These are phyloP conservation scores for Acrossocheilus wenchowensis DNA, from an alignment of 2,797 vertebrate species.

Conservation along the genomic window DNA sequence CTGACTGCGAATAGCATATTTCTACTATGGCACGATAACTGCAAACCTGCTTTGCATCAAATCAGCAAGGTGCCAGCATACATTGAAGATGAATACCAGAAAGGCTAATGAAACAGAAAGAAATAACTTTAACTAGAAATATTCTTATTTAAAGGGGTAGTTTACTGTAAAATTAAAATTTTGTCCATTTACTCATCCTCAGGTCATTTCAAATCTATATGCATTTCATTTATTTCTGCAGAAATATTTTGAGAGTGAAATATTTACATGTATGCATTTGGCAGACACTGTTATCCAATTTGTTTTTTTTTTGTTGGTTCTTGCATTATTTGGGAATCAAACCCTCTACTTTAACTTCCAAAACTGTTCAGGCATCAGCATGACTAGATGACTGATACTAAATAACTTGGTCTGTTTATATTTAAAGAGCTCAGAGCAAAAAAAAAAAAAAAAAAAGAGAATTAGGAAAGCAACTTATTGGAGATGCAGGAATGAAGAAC, in stretches of 20 bases:
- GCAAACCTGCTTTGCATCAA: not conserved
- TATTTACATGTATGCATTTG: not conserved
- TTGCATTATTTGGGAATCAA: not conserved
- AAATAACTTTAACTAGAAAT: not conserved
- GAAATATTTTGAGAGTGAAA: not conserved
- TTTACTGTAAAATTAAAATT: not conserved
- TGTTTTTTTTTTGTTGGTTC: not conserved
- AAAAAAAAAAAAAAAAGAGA: not conserved
- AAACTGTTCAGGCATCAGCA: not conserved
- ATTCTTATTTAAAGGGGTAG: not conserved
- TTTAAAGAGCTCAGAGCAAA: not conserved
- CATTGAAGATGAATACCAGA: not conserved
- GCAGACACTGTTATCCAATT: not conserved
- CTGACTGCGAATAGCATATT: not conserved
- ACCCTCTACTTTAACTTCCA: conserved; percentile 1
- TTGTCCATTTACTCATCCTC: not conserved
- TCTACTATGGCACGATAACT: conserved; percentile 2
- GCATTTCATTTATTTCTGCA: not conserved
- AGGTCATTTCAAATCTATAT: not conserved
- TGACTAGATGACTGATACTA: not conserved
- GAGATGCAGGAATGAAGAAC: conserved; percentile 46
- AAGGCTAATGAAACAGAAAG: not conserved
- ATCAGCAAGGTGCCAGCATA: conserved; percentile 1
- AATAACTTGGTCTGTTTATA: not conserved
- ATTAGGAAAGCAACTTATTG: not conserved